These are phyloP conservation scores for Metaphire vulgaris DNA, from an alignment of 1,140 invertebrate genomes.

Conservation along the genomic window DNA sequence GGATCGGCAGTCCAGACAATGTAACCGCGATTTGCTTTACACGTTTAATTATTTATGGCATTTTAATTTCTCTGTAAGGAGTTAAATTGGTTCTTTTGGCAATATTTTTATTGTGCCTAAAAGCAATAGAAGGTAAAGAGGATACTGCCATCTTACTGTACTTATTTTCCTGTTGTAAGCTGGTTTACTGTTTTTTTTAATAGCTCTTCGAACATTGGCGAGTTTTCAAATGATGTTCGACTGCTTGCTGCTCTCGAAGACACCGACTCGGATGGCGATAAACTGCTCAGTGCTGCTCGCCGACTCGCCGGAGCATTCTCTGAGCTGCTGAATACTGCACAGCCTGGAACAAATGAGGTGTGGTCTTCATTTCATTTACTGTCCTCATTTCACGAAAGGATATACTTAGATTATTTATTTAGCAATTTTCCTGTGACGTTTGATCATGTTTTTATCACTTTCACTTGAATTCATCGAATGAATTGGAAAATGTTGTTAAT, in stretches of 20 bases:
- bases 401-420: too few species aligned
- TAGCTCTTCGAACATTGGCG: slow-evolving; percentile 81
- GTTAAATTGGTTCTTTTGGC: slow-evolving; percentile 9
- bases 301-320: slow-evolving; percentile 87
- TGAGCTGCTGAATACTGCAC: slow-evolving; percentile 85
- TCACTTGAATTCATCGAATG: background rate
- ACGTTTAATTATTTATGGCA: too few species aligned
- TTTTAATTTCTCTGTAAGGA: slow-evolving; percentile 16
- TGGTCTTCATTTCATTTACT: slow-evolving; percentile 11
- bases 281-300: slow-evolving; percentile 81
- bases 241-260: slow-evolving; percentile 90
- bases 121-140: too few species aligned
- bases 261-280: slow-evolving; percentile 74
- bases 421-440: too few species aligned
- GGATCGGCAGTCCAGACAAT: slow-evolving; percentile 95
- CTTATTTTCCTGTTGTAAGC: too few species aligned
- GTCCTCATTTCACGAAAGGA: too few species aligned
- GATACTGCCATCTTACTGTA: too few species aligned
- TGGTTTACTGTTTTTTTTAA: slow-evolving; percentile 24
- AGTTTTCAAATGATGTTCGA: slow-evolving; percentile 88
- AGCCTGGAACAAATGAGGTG: slow-evolving; percentile 84
- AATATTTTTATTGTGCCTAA: background rate
- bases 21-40: too few species aligned
- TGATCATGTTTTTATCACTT: background rate
- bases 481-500: background rate